phyloP scores from a whole-genome alignment of 2,797 vertebrate genomes.

The Hemibagrus guttatus region DNA sequence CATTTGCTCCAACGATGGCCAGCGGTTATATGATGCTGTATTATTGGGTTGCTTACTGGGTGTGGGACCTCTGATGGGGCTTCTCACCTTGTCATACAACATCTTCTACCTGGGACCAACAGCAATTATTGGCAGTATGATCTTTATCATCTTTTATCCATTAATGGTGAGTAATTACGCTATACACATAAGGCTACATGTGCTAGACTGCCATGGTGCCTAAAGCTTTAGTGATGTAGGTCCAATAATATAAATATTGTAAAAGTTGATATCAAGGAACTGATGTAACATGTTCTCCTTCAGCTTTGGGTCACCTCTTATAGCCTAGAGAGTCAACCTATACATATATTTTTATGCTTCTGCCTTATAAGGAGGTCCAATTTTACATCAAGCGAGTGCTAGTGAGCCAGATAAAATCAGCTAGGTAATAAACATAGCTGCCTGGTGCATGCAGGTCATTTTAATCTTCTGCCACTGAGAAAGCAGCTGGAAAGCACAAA shows the following conservation, averaged over 20 bases:
- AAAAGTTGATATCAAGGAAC: not conserved
- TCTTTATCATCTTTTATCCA: constrained; percentile 82
- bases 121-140: constrained; percentile 76
- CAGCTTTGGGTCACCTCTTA: not conserved
- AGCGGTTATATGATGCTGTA: constrained; percentile 78
- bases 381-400: not conserved
- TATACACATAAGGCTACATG: not conserved
- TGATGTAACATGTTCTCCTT: not conserved
- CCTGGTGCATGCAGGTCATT: not conserved
- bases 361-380: not conserved
- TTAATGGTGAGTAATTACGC: constrained; percentile 71
- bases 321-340: not conserved
- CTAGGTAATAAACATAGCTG: not conserved
- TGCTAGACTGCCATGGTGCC: not conserved
- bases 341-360: not conserved
- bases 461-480: not conserved
- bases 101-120: constrained; percentile 78
- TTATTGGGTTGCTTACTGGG: constrained; percentile 75
- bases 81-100: constrained; percentile 79
- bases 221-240: not conserved
- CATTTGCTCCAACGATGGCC: constrained; percentile 82
- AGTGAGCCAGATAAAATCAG: not conserved
- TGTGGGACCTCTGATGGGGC: constrained; percentile 77
- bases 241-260: not conserved
- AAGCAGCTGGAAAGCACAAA: not conserved